These are phyloP conservation scores for Drosophila mimetica DNA, from an alignment of 2,888 invertebrate species.

Conservation along the genomic window DNA sequence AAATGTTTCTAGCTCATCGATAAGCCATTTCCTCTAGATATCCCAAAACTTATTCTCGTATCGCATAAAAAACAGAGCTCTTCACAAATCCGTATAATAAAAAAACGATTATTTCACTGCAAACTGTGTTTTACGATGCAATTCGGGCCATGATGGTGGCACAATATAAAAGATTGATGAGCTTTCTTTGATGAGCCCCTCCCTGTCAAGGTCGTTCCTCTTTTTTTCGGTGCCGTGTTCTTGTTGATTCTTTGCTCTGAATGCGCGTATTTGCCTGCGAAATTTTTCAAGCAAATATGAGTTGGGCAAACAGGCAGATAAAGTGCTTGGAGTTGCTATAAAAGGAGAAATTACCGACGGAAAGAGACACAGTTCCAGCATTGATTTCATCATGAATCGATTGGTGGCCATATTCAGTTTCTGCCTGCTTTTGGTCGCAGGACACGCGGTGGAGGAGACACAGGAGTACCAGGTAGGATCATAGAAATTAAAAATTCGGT, in stretches of 20 bases:
- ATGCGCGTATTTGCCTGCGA: conserved; percentile 56
- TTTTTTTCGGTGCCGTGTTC: conserved; percentile 36
- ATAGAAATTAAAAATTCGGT: too few species aligned
- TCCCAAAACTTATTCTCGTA: too few species aligned
- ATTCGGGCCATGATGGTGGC: conserved; percentile 26
- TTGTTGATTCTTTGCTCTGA: conserved; percentile 22
- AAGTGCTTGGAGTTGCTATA: conserved; percentile 49
- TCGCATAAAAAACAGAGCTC: conserved; percentile 10
- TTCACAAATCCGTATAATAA: conserved; percentile 28
- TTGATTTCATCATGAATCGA: conserved; percentile 51
- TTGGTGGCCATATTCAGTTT: conserved; percentile 35
- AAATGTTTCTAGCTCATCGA: too few species aligned
- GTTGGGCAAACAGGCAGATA: conserved; percentile 52
- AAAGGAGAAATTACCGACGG: conserved; percentile 30
- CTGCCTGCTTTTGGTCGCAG: conserved; percentile 51
- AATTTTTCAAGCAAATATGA: conserved; percentile 57
- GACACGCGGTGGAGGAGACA: conserved; percentile 3
- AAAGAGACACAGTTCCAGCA: conserved; percentile 42
- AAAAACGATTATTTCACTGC: conserved; percentile 19
- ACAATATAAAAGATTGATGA: conserved; percentile 62
- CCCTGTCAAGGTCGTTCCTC: conserved; percentile 65
- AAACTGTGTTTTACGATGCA: conserved; percentile 40
- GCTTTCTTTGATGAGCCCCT: conserved; percentile 27
- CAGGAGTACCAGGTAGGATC: conserved; percentile 15
- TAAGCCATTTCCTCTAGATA: too few species aligned